Conservation (phyloP, 1,140 invertebrate species). For the Eumeta japonica region DNA sequence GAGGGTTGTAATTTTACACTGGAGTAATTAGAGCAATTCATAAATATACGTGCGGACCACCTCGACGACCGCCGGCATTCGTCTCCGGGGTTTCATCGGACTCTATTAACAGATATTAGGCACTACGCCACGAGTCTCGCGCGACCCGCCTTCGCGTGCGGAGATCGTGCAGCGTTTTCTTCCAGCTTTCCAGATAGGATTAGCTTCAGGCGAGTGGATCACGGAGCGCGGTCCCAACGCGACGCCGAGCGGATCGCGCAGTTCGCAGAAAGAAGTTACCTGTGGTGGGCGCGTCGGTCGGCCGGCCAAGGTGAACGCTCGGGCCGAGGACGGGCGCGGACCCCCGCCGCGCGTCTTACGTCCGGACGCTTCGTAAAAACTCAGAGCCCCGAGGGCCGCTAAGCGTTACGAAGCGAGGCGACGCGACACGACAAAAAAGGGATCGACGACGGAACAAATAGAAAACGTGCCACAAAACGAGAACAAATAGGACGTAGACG, state of each 20-base stretch:
- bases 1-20: slow-evolving; percentile 25
- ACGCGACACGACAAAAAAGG: slow-evolving; percentile 46
- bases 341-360: slow-evolving; percentile 18
- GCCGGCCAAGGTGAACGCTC: slow-evolving; percentile 52
- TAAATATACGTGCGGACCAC: slow-evolving; percentile 28
- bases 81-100: too few relatives aligned
- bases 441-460: slow-evolving; percentile 52
- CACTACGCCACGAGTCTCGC: too few relatives aligned
- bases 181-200: slow-evolving; percentile 42
- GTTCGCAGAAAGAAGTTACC: slow-evolving; percentile 55
- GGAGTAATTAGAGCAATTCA: slow-evolving; percentile 22
- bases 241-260: slow-evolving; percentile 53
- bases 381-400: slow-evolving; percentile 24
- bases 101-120: too few relatives aligned
- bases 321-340: slow-evolving; percentile 47
- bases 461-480: slow-evolving; percentile 41
- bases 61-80: slow-evolving; percentile 17
- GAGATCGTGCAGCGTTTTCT: too few relatives aligned
- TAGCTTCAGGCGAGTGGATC: slow-evolving; percentile 32
- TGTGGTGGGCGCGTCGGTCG: slow-evolving; percentile 44
- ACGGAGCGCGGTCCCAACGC: slow-evolving; percentile 41
- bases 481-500: slow-evolving; percentile 41
- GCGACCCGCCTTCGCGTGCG: too few relatives aligned
- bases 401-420: slow-evolving; percentile 35
- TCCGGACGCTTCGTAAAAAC: slow-evolving; percentile 29